Percentiles rank a stretch among this genome's conserved stretches.
phyloP scores from a whole-genome alignment of 1,140 invertebrate species.

The Drosophila nigrodunni region DNA sequence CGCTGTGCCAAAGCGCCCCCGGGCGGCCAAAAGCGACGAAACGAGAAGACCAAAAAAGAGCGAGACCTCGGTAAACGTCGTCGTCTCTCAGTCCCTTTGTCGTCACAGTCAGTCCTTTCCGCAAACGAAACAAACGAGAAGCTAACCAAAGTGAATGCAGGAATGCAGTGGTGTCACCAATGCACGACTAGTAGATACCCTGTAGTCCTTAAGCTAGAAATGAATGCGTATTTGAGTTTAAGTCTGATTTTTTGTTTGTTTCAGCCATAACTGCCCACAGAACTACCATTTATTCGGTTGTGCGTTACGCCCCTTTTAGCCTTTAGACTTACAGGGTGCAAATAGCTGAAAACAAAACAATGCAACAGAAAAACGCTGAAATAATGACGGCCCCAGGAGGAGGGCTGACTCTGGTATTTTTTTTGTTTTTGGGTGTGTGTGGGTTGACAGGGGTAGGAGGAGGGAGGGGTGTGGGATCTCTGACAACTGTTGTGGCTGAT shows the following conservation, averaged over 20 bases:
- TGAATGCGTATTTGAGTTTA: too few species aligned
- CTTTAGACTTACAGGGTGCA: constrained; percentile 28
- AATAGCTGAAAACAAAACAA: constrained; percentile 46
- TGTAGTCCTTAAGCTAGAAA: neutral
- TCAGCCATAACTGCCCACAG: too few species aligned
- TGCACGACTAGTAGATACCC: constrained; percentile 23
- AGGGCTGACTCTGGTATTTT: constrained; percentile 39
- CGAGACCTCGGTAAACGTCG: constrained; percentile 33
- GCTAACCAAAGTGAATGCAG: constrained; percentile 32
- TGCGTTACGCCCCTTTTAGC: constrained; percentile 2
- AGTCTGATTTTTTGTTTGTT: too few species aligned
- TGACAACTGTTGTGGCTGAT: constrained; percentile 63
- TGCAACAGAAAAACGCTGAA: constrained; percentile 63
- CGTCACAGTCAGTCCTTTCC: constrained; percentile 50
- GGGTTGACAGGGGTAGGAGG: neutral
- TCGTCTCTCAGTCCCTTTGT: constrained; percentile 46
- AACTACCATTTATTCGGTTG: too few species aligned
- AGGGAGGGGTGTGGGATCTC: constrained; percentile 32
- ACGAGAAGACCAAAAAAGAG: constrained; percentile 37
- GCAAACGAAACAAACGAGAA: constrained; percentile 40
- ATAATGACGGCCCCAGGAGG: constrained; percentile 76
- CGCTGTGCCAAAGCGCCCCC: constrained; percentile 53
- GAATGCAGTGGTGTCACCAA: neutral
- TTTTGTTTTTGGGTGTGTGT: constrained; percentile 8
- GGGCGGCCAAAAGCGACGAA: constrained; percentile 47